Evolutionary conservation across 2,888 invertebrate species (phyloP), one percentile per base, ranked within the genome.

Genomic region (Nasonia oneida): DNA sequence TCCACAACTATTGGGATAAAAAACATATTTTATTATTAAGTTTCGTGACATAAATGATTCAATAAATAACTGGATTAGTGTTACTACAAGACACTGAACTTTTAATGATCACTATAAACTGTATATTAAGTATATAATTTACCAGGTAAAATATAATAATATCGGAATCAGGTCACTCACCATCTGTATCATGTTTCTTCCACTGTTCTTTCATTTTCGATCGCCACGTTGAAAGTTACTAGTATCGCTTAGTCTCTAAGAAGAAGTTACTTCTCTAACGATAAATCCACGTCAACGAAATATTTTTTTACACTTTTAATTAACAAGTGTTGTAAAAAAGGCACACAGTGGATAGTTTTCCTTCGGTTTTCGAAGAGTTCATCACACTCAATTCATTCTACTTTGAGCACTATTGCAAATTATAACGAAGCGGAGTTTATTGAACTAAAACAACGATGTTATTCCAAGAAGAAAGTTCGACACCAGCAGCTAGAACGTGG

Each of bases 181-280:
- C 78, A 18, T 83, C 74, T 18, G 67, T 78, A 85, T 85, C 85
- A 75, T 81, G 57, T 79, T 76, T 85, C 61, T 87, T 87, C 87
- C 87, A 87, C 81, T 87, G 87, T 67, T 87, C 87, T 71, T 87
- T 87, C 87, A 87, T 87, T 77, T 85, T 81, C 74, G 64, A 47
- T 61, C 64, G 77, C 74, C 77, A 42, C 71, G 10, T 67, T 67
- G 67, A 67, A 67, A 29, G 57, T 61, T 61, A 0, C 5, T n/a
- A 6, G 23, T 61, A 12, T 47, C 47, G 12, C 47, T 42, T 42
- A 42, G 42, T 42, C 42, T 42, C 12, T 10, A 47, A 47, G 47
- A 47, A 47, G 8, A 12, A 12, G 47, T 47, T 47, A 47, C 12
- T 47, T 3, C 12, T 12, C 12, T 12, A 47, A 10, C 12, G 47